These are phyloP conservation scores for Lipotes vexillifer DNA, from an alignment of 2,113 vertebrate species.

Conservation along the genomic window DNA sequence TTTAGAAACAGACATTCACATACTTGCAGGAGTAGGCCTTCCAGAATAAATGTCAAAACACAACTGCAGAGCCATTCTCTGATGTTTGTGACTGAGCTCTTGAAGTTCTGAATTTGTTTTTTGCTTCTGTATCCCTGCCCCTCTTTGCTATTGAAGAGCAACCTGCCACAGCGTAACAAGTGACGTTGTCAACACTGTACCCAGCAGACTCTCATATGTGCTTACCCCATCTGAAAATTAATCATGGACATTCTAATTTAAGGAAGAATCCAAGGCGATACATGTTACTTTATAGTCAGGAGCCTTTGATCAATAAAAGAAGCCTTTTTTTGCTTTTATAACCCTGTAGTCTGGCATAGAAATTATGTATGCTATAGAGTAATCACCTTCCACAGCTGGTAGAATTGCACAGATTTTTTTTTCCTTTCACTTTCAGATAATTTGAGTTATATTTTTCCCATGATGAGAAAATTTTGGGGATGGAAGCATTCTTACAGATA, in stretches of 20 bases:
- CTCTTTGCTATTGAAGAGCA: neutral
- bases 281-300: neutral
- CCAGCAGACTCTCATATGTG: neutral
- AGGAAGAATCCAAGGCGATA: conserved; percentile 29
- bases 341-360: neutral
- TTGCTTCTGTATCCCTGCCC: neutral
- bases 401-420: neutral
- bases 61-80: neutral
- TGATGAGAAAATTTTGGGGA: neutral
- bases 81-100: neutral
- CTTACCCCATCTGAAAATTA: conserved; percentile 4
- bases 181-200: neutral
- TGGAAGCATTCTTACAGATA: neutral
- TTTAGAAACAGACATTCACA: neutral
- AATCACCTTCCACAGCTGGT: neutral
- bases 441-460: neutral
- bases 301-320: conserved; percentile 53
- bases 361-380: neutral
- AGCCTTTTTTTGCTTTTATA: conserved; percentile 2
- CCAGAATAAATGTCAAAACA: neutral
- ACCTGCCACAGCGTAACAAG: neutral
- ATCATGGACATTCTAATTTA: conserved; percentile 38
- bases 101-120: neutral
- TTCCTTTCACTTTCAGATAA: neutral
- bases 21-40: neutral